These are phyloP conservation scores for Cygnus buccinator DNA, from an alignment of 2,113 vertebrate species.

Conservation along the genomic window DNA sequence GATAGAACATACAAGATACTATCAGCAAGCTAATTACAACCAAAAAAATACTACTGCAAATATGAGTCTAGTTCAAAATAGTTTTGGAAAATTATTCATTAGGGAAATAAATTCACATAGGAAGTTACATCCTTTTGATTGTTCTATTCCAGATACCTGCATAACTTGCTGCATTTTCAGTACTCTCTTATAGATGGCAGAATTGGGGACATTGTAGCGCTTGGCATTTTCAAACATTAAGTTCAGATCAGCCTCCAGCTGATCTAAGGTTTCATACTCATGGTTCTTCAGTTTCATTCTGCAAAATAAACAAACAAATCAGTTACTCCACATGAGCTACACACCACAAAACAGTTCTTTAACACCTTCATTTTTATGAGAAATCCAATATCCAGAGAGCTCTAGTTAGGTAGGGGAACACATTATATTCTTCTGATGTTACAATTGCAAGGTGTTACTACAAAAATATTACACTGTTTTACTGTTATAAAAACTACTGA, in stretches of 20 bases:
- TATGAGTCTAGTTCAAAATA: neutral
- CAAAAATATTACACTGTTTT: neutral
- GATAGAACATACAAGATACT: neutral
- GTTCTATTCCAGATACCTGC: slow-evolving; percentile 81
- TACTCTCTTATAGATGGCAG: slow-evolving; percentile 95
- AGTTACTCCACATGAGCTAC: neutral
- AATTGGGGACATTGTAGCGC: slow-evolving; percentile 95
- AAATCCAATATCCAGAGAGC: neutral
- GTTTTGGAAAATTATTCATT: neutral
- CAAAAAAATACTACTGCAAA: neutral
- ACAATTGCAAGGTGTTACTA: too few species aligned
- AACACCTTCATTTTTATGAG: neutral
- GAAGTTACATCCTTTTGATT: neutral
- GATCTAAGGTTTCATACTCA: slow-evolving; percentile 94
- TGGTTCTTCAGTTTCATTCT: slow-evolving; percentile 97
- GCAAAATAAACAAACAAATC: slow-evolving; percentile 34
- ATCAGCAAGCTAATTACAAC: neutral
- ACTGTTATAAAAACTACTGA: neutral
- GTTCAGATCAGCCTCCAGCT: slow-evolving; percentile 91
- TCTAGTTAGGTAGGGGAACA: fast-evolving
- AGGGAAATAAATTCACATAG: neutral
- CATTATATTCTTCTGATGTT: neutral
- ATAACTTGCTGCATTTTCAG: slow-evolving; percentile 96
- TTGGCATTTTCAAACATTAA: slow-evolving; percentile 99
- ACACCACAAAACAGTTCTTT: neutral